Conservation (phyloP, 2,888 invertebrate species). For the Cremastobaeus sp. region DNA sequence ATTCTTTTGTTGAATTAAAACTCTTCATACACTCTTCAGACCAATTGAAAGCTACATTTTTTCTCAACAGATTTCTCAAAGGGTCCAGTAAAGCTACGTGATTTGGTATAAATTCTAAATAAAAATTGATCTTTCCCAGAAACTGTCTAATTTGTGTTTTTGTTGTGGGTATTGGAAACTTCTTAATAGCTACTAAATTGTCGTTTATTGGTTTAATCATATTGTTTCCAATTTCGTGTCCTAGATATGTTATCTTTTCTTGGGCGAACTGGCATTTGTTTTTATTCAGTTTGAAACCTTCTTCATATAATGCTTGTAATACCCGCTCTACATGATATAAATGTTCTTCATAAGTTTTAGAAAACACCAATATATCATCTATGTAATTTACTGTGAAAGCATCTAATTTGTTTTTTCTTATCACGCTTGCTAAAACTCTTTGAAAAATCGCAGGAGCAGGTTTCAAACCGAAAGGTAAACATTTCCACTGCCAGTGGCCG, state of each 20-base stretch:
- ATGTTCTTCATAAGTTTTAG: conserved; percentile 61
- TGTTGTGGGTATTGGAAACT: conserved; percentile 47
- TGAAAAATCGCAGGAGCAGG: conserved; percentile 59
- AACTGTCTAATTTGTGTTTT: conserved; percentile 58
- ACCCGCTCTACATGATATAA: conserved; percentile 58
- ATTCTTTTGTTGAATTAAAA: conserved; percentile 58
- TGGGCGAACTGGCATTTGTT: conserved; percentile 59
- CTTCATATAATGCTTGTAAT: conserved; percentile 58
- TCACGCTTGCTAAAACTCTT: conserved; percentile 46
- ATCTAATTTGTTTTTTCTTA: conserved; percentile 53
- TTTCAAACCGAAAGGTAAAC: conserved; percentile 57
- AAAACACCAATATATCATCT: conserved; percentile 64
- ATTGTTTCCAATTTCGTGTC: conserved; percentile 50
- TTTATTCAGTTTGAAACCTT: conserved; percentile 61
- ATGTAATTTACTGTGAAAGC: conserved; percentile 63
- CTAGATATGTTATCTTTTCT: conserved; percentile 50
- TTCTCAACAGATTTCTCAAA: conserved; percentile 60
- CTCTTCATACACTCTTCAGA: conserved; percentile 8
- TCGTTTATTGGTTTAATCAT: conserved; percentile 56
- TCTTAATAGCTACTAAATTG: conserved; percentile 50
- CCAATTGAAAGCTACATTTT: conserved; percentile 47
- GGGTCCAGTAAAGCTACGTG: conserved; percentile 48
- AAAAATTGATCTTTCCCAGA: conserved; percentile 63
- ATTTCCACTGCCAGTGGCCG: conserved; percentile 60
- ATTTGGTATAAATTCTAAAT: conserved; percentile 57